Base-by-base conservation (phyloP, 2,797 vertebrate genomes). In the Muscicapa comitata region DNA sequence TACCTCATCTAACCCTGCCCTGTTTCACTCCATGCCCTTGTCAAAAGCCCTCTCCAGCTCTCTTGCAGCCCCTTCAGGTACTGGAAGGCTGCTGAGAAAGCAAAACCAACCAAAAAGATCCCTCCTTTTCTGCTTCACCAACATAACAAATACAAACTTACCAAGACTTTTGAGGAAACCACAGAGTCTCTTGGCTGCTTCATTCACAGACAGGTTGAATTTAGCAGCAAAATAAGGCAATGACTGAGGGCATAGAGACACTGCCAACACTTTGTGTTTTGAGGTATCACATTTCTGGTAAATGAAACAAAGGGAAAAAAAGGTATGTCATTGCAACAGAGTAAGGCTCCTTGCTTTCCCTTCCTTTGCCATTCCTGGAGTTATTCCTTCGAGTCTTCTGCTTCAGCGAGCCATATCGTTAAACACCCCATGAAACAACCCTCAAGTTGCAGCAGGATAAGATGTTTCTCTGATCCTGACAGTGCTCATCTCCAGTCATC, bases 221-320 rank as follows among this genome's bases (percentile, higher is more conserved):
- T 99, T 99, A 92, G 98, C 98, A 70, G 99, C 99, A 95, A 99
- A 99, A 97, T 99, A 99, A 87, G 99, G 99, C 98, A 99, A 98
- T 33, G 99, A 99, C 98, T 99, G 99, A 28, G 99, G 99, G 97
- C 99, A 99, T 58, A 99, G 85, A 1, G 99, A 99, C 43, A 98
- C 99, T 51, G 98, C 99, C 97, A 99, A 96, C 90, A 99, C 98
- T 98, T 98, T 99, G 98, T 99, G 99, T 95, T 99, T 98, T 10
- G 99, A 98, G 92, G 97, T 87, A 91, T 99, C 99, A 63, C 99
- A 99, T 93, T 98, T 99, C 99, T 99, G 97, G 54, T 67, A 80
- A 94, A 71, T 19, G 89, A 96, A 90, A 94, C 51, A 96, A 61
- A 85, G 54, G 3, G 0, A 5, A 25, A 62, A 80, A 35, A 75